Percentiles rank a stretch among this genome's conserved stretches.
phyloP scores from a whole-genome alignment of 2,113 vertebrate genomes.

The Isichthys henryi region DNA sequence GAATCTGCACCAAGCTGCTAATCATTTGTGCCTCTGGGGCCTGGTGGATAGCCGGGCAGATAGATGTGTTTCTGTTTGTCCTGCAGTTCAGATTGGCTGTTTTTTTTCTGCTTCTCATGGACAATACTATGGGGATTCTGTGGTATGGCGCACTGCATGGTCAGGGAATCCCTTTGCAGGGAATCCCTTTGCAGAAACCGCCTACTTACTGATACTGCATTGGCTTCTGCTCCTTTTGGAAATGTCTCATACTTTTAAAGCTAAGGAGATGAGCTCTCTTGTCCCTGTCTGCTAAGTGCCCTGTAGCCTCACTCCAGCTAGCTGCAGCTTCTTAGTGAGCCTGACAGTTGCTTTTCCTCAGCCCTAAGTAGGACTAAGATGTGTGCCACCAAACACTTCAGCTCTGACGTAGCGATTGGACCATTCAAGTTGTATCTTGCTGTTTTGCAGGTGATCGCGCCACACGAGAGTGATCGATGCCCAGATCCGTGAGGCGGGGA shows the following conservation, averaged over 20 bases:
- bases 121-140: background rate
- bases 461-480: slow-evolving; percentile 38
- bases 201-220: background rate
- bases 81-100: background rate
- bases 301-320: background rate
- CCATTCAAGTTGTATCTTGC: background rate
- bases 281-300: background rate
- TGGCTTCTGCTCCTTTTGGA: background rate
- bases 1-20: background rate
- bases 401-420: background rate
- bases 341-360: background rate
- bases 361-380: background rate
- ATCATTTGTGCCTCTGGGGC: background rate
- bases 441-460: slow-evolving; percentile 24
- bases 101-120: background rate
- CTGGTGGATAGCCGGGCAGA: background rate
- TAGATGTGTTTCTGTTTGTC: background rate
- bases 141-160: background rate
- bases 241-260: background rate
- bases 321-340: background rate
- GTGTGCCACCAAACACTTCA: background rate
- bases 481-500: slow-evolving; percentile 44
- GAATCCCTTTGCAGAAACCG: background rate
- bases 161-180: background rate
- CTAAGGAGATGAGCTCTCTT: background rate